Evolutionary conservation across 2,888 invertebrate genomes (phyloP).

Genomic region (Atrina japonica): DNA sequence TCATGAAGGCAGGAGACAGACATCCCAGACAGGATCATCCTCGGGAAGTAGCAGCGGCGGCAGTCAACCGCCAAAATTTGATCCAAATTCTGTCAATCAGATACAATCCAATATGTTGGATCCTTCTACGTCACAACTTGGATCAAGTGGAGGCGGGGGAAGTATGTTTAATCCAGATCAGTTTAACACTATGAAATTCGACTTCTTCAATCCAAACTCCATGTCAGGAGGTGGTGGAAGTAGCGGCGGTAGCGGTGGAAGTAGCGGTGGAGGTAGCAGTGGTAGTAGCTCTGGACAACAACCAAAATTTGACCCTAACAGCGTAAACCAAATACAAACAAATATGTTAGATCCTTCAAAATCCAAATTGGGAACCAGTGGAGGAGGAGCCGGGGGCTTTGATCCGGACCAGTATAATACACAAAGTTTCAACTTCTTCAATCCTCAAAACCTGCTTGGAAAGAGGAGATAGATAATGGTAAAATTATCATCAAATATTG

Average conservation of each 20-base stretch:
- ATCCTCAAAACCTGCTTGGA: slow-evolving; percentile 46
- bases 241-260: slow-evolving; percentile 23
- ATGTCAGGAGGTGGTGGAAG: slow-evolving; percentile 35
- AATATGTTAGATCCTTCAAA: slow-evolving; percentile 51
- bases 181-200: slow-evolving; percentile 49
- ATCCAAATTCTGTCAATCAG: slow-evolving; percentile 50
- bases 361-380: slow-evolving; percentile 44
- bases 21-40: not conserved
- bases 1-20: too few species aligned
- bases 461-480: slow-evolving; percentile 6
- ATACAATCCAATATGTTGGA: slow-evolving; percentile 46
- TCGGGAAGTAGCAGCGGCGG: slow-evolving; percentile 18
- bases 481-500: too few species aligned
- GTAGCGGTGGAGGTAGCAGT: slow-evolving; percentile 31
- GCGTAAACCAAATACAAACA: slow-evolving; percentile 44
- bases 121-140: slow-evolving; percentile 46
- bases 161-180: slow-evolving; percentile 50
- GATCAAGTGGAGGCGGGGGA: slow-evolving; percentile 44
- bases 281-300: slow-evolving; percentile 15
- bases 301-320: slow-evolving; percentile 50
- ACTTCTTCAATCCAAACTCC: slow-evolving; percentile 50
- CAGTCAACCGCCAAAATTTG: slow-evolving; percentile 40
- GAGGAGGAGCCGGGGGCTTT: slow-evolving; percentile 45
- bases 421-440: slow-evolving; percentile 51
- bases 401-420: slow-evolving; percentile 54